Evolutionary conservation across 2,113 vertebrate species (phyloP).

Genomic region (Poeciliopsis retropinna): DNA sequence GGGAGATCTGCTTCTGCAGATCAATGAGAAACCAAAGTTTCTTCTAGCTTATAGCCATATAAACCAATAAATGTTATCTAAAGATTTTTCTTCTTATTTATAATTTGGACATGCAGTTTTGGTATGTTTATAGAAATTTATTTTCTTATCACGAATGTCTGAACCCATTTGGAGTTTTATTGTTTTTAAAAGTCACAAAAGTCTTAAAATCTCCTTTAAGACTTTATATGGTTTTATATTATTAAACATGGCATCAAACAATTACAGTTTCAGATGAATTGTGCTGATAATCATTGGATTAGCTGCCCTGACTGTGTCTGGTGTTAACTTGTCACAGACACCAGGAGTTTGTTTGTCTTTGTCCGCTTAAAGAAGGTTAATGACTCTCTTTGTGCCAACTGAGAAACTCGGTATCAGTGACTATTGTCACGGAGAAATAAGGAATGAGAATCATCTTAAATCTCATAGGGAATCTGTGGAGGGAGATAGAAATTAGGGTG

Average conservation of each 20-base stretch:
- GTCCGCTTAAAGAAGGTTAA: constrained; percentile 42
- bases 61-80: not conserved
- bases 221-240: no score
- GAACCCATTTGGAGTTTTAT: no score
- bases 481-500: not conserved
- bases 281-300: constrained; percentile 43
- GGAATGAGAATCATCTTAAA: constrained; percentile 53
- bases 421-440: constrained; percentile 64
- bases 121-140: not conserved
- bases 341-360: constrained; percentile 1
- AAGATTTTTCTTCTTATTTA: not conserved
- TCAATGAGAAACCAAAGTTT: not conserved
- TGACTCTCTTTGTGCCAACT: constrained; percentile 18
- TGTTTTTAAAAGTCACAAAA: no score
- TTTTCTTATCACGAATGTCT: not conserved
- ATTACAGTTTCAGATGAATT: no score
- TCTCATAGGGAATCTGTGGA: not conserved
- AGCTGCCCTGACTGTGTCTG: not conserved
- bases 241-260: no score
- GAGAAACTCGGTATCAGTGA: constrained; percentile 42
- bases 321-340: constrained; percentile 31
- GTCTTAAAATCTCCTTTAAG: no score
- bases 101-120: not conserved
- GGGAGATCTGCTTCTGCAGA: not conserved
- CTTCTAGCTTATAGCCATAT: not conserved